Evolutionary conservation across 2,888 invertebrate genomes (phyloP), one percentile per base, ranked within the genome.

Genomic region (Copidosoma aretas): DNA sequence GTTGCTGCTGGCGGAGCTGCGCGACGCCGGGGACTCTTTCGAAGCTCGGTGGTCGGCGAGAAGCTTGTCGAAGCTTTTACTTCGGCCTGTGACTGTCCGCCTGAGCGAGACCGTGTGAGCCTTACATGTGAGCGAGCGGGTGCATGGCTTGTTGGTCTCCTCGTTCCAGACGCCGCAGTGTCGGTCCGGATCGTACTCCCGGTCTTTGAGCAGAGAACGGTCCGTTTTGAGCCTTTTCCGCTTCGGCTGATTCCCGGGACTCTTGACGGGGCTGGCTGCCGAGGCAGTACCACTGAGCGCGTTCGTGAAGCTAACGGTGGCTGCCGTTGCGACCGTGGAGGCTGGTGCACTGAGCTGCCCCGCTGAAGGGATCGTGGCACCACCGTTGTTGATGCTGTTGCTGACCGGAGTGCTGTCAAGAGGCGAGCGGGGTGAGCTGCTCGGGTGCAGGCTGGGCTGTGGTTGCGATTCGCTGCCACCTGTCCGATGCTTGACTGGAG

Each of bases 111-210:
- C 85, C 22, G 92, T 89, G 80, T 89, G 89, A 49, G 89, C 88
- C 78, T 89, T 89, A 77, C 89, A 91, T 54, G 93, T 93, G 66
- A 93, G 87, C 22, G 93, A 93, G 70, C 93, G 86, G 61, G 93
- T 92, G 82, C 94, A 94, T 0, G 91, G 92, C 77, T 90, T 90
- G 5, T 87, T 86, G 72, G 88, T 89, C 73, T 91, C 91, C 1
- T 86, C 88, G 64, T 88, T 89, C 75, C 89, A 84, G 19, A 93
- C 93, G 1, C 94, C 94, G 82, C 94, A 94, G 80, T 94, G 94
- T 75, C 91, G 89, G 80, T 94, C 91, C 21, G 93, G 90, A 82
- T 94, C 92, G 84, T 91, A 94, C 80, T 92, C 91, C 70, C 92
- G 86, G 72, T 87, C 85, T 67, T 84, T 85, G 72, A 84, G 80